These are phyloP conservation scores for Synergus japonicus DNA, from an alignment of 2,888 invertebrate species.

Conservation along the genomic window DNA sequence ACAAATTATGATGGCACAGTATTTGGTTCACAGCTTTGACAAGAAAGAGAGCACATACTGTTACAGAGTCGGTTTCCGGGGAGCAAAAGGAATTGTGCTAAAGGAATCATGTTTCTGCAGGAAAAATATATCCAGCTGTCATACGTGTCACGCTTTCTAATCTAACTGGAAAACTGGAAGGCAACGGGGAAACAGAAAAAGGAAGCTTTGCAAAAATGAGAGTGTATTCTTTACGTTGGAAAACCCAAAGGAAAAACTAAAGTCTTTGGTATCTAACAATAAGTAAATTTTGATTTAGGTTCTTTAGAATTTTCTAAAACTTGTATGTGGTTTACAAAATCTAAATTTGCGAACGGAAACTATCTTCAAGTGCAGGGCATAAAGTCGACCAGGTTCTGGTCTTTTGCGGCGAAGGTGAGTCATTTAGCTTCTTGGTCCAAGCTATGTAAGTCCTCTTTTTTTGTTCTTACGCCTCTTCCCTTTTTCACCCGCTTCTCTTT, in stretches of 20 bases:
- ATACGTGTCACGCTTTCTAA: slow-evolving; percentile 35
- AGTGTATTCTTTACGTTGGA: not conserved
- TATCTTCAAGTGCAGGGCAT: not conserved
- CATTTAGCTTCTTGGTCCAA: slow-evolving; percentile 16
- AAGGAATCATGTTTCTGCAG: slow-evolving; percentile 39
- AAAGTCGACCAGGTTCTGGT: slow-evolving; percentile 13
- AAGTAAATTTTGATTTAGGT: not conserved
- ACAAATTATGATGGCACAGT: slow-evolving; percentile 34
- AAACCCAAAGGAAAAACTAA: no score
- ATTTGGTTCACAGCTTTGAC: slow-evolving; percentile 13
- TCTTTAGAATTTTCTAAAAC: not conserved
- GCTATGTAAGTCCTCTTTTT: not conserved
- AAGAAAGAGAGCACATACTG: slow-evolving; percentile 18
- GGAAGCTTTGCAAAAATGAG: not conserved
- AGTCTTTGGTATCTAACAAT: no score
- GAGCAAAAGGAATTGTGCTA: not conserved
- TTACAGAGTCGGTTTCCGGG: slow-evolving; percentile 27
- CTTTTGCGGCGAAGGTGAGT: slow-evolving; percentile 22
- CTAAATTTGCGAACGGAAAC: not conserved
- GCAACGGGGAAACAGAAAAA: not conserved
- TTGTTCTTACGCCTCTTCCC: not conserved
- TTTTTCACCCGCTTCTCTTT: not conserved
- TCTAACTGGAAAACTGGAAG: not conserved
- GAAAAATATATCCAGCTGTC: slow-evolving; percentile 40
- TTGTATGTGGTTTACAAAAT: not conserved